Conservation (phyloP, 2,113 vertebrate species). For the Pelodiscus sinensis region DNA sequence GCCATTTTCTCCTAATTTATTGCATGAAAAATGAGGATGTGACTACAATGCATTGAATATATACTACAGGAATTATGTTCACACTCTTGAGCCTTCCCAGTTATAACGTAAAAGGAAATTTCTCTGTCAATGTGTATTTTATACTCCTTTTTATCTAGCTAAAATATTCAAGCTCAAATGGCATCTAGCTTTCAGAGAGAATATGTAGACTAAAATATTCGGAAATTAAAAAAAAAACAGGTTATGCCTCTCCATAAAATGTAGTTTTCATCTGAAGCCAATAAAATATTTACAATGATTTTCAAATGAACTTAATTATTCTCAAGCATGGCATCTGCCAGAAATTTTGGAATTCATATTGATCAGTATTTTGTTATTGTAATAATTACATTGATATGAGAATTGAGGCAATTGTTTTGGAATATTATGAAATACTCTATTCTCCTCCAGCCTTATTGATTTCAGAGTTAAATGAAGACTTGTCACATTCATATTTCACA, state of each 20-base stretch:
- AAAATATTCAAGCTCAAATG: background rate
- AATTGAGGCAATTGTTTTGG: constrained; percentile 46
- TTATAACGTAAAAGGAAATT: background rate
- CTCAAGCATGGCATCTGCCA: background rate
- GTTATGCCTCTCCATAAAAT: background rate
- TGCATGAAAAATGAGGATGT: accelerated
- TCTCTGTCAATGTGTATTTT: background rate
- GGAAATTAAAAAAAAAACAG: constrained; percentile 18
- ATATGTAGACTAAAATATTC: background rate
- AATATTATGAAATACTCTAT: background rate
- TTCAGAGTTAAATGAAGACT: background rate
- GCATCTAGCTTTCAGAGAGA: background rate
- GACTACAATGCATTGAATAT: accelerated
- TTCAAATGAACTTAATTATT: constrained; percentile 19
- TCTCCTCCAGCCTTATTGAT: background rate
- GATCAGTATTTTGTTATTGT: constrained; percentile 49
- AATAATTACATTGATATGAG: constrained; percentile 22
- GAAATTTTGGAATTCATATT: constrained; percentile 18
- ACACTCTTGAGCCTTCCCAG: accelerated
- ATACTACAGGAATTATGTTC: background rate
- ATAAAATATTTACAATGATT: constrained; percentile 35
- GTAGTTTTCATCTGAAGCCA: background rate
- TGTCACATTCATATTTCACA: background rate
- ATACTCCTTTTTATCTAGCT: background rate
- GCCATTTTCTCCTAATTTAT: background rate